Evolutionary conservation across 2,113 vertebrate genomes (phyloP), one percentile per base, ranked within the genome.

Genomic region (Anolis sagrei): DNA sequence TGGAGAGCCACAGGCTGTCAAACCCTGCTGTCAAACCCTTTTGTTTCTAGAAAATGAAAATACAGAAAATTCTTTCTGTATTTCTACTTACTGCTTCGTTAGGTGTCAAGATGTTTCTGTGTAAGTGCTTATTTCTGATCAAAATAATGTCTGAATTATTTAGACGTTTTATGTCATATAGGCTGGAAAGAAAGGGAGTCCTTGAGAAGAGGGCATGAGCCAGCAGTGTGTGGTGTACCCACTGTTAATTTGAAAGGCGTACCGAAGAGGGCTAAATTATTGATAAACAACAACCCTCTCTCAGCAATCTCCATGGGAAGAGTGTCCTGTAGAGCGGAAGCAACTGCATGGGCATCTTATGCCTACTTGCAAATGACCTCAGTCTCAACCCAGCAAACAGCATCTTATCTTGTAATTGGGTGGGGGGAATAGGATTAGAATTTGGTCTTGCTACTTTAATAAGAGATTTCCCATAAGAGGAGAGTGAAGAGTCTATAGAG

Each of bases 371-470:
- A 54, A 5, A 32, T 0, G 0, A 8, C 8, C 79, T 64, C 18
- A 0, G 27, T 10, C 69, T 80, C 81, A 83, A 66, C 89, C 1
- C 0, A 19, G 0, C 8, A 72, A 61, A 39, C 0, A 39, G 23
- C 69, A 54, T 2, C 0, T 0, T 5, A 32, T 11, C 0, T 44
- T 21, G 1, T 21, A 14, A 61, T 32, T 44, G 44, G 9, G 64
- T 5, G 7, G 0, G 1, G 48, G 25, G 27, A 62, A 13, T 61
- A 69, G 0, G 0, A 1, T 5, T 18, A 0, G 2, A 19, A 21
- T 48, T 82, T n/a, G 51, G 23, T 82, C 68, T 4, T 6, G 29
- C 29, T 84, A 21, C 36, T 34, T 39, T 76, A 76, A 76, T 58
- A 49, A 75, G 54, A 61, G 19, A 23, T 32, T 58, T 75, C 21